Evolutionary conservation across 2,113 vertebrate species (phyloP).

Genomic region (Mionectes macconnelli): DNA sequence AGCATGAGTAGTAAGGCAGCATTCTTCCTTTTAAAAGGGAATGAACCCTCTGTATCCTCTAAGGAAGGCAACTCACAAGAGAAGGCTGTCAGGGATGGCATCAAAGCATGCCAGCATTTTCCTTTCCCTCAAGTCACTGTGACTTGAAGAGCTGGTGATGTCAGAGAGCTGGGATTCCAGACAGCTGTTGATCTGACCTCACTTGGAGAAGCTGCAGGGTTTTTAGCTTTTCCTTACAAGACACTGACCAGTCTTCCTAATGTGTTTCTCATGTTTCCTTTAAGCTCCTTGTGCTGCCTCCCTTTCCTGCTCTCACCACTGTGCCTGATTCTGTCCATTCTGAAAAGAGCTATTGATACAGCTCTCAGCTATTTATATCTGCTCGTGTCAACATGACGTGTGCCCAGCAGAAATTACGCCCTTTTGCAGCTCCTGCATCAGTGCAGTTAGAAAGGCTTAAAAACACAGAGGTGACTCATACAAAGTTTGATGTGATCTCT

Average conservation of each 20-base stretch:
- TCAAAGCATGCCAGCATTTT: neutral
- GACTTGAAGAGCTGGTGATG: neutral
- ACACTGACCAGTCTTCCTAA: neutral
- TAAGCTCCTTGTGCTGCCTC: conserved; percentile 45
- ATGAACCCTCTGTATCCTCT: neutral
- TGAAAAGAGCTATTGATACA: conserved; percentile 1
- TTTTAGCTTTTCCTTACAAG: conserved; percentile 18
- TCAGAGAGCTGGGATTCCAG: neutral
- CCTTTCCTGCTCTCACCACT: conserved; percentile 53
- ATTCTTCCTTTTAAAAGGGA: neutral
- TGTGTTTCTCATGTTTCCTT: conserved; percentile 63
- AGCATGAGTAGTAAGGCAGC: neutral
- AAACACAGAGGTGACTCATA: neutral
- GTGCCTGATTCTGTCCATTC: conserved; percentile 51
- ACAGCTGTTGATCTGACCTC: neutral
- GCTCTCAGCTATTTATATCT: conserved; percentile 70
- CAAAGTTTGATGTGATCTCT: neutral
- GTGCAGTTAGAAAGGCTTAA: neutral
- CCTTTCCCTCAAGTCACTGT: neutral
- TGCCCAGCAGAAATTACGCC: conserved; percentile 41
- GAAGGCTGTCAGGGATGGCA: neutral
- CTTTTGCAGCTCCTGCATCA: conserved; percentile 3
- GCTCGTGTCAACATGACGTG: conserved; percentile 60
- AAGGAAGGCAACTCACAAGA: neutral
- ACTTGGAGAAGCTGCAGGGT: neutral